Base-by-base conservation (phyloP, 2,113 vertebrate species). In the Triplophysa siluroides region DNA sequence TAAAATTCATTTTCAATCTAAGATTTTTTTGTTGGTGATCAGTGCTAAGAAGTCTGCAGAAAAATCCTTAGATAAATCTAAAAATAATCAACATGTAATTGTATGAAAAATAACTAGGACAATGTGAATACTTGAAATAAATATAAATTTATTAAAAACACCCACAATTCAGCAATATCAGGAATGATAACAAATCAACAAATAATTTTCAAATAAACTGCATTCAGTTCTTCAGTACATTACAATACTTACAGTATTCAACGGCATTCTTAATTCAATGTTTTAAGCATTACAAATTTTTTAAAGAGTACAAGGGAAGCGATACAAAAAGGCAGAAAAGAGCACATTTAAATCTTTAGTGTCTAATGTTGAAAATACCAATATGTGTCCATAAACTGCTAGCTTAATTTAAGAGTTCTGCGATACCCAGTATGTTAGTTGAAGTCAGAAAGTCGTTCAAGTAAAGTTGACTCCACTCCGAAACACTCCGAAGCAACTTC, bases 131-230 rank as follows among this genome's bases (percentile, higher is more conserved):
- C 93, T 97, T 98, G 96, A 98, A 99, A 99, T 99, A 99, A 99
- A 99, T 99, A 99, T 97, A 98, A 93, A 96, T 99, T 99, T 98
- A 99, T 97, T 99, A 95, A 97, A 99, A 97, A 97, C 96, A 98
- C 95, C 96, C 96, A 98, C 95, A 98, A 96, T 92, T 96, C 94
- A 95, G 95, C 94, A 87, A 98, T 96, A 95, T 97, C 94, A 96
- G 98, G 97, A 99, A 98, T 99, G 97, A 97, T 98, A 98, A 76
- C 38, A 74, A 75, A 63, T 63, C 11, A 96, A 98, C 97, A 96
- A 97, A 98, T 95, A 98, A 95, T 95, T 98, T 97, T 98, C 94
- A 96, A 94, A 98, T 98, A 95, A 95, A 96, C 95, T 95, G 97
- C 95, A 96, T 95, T 93, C 94, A 94, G 94, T 97, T 97, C 95